Conservation (phyloP, 2,888 invertebrate genomes). For the Euspilapteryx auroguttella region DNA sequence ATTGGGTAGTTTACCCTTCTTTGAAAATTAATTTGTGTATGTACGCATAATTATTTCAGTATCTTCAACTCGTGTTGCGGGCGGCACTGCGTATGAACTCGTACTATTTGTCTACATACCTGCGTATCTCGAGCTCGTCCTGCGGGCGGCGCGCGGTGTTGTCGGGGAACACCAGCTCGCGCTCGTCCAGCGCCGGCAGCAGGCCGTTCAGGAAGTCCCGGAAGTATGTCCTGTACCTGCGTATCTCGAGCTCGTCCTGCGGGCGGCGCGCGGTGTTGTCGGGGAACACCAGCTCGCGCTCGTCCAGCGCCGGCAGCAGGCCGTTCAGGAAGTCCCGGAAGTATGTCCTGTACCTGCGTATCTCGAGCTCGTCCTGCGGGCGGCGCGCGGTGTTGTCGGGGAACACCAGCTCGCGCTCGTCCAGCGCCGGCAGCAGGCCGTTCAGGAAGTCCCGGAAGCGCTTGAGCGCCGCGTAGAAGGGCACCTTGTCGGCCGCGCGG, state of each 20-base stretch:
- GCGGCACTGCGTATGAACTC: too few relatives aligned
- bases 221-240: too few relatives aligned
- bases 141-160: constrained; percentile 47
- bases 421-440: constrained; percentile 67
- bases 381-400: constrained; percentile 54
- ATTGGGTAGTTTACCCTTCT: too few relatives aligned
- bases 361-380: constrained; percentile 58
- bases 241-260: constrained; percentile 58
- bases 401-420: constrained; percentile 87
- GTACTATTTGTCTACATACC: constrained; percentile 8
- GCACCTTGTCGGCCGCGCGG: constrained; percentile 97
- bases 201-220: too few relatives aligned
- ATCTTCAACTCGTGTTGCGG: too few relatives aligned
- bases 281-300: constrained; percentile 84
- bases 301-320: too few relatives aligned
- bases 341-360: constrained; percentile 29
- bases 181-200: too few relatives aligned
- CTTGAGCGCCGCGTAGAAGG: constrained; percentile 94
- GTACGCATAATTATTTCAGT: too few relatives aligned
- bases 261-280: constrained; percentile 48
- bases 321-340: too few relatives aligned
- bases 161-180: constrained; percentile 81
- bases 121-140: constrained; percentile 55
- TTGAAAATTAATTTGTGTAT: too few relatives aligned
- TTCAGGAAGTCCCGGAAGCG: constrained; percentile 94